Base-by-base conservation (phyloP, 2,888 invertebrate species). In the Hedychridium roseum region DNA sequence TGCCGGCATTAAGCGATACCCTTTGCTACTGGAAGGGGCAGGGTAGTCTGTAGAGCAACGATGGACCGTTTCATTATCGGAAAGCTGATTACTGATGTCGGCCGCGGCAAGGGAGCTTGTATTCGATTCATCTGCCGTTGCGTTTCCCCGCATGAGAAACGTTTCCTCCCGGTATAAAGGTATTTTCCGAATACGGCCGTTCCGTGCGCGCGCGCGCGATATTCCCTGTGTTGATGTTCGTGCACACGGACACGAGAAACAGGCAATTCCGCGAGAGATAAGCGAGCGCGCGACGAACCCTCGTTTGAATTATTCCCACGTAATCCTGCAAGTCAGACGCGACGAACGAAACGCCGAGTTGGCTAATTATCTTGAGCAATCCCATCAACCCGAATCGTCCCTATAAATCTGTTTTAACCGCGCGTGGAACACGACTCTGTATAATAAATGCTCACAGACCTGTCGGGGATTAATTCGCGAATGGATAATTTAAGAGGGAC, bases 31-130 rank as follows among this genome's bases (percentile, higher is more conserved):
- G n/a, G n/a, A n/a, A n/a, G n/a, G n/a, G n/a, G n/a, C n/a, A n/a
- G n/a, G n/a, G n/a, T n/a, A n/a, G n/a, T n/a, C 37, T 35, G 42
- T 47, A 28, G 41, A 31, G 46, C 44, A 47, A 49, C 32, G 49
- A 28, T 34, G 54, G 58, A 64, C 66, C 59, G 65, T 60, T 66
- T 64, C 56, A 57, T 60, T 58, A 64, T 60, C 57, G 64, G 52
- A 61, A 66, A 64, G 57, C 55, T 63, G 64, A 66, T 65, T 66
- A 54, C 47, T 39, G 53, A 52, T 41, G 26, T 30, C 42, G 47
- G 48, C 45, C 27, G 28, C 45, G 37, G 35, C 36, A 49, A 53
- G 20, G 32, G 42, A 46, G 31, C n/a, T 20, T 18, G 20, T 17
- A 27, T 28, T 16, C 4, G 20, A 43, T 36, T 39, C 38, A 36